Base-by-base conservation (phyloP, 2,797 vertebrate species). In the Acridotheres tristis region DNA sequence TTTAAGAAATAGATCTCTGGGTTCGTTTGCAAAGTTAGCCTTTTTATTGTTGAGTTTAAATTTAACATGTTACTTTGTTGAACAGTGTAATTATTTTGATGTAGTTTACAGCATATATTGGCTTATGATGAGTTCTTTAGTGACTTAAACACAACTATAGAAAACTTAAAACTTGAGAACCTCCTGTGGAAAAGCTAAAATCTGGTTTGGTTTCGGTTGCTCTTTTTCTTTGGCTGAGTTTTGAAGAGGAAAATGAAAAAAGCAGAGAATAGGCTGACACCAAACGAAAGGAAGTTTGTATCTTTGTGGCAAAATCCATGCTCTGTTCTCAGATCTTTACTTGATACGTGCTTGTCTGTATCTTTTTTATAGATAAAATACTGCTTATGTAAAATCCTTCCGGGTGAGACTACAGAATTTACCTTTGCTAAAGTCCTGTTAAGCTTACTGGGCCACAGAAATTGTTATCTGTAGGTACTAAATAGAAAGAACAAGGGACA, bases 281-380 rank as follows among this genome's bases (percentile, higher is more conserved):
- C 14, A 71, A 36, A 59, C 5, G 8, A 43, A 54, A 62, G 12
- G 40, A 73, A 51, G 12, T 20, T 57, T 87, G 2, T 55, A 4
- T 32, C 4, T 51, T 51, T 72, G 23, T 54, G 16, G 13, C 5
- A 62, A 73, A 54, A 36, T 76, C n/a, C 10, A 2, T 34, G 9
- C 21, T 42, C 7, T 53, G 16, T 43, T 79, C 23, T 76, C 19
- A 21, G 32, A 65, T 15, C 3, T 58, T 58, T 58, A 38, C 40
- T 48, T 51, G 22, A 7, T 68, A 8, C 0, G 3, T 73, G 5
- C 3, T 5, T 67, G 23, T 47, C 7, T 54, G 12, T 7, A 0
- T 29, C 16, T 48, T 66, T 54, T 43, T 30, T 45, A 13, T 47
- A 32, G 32, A 25, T 38, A 3, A 77, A 88, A 50, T 45, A 30